These are phyloP conservation scores for Scyliorhinus canicula DNA, from an alignment of 2,797 vertebrate genomes.

Conservation along the genomic window DNA sequence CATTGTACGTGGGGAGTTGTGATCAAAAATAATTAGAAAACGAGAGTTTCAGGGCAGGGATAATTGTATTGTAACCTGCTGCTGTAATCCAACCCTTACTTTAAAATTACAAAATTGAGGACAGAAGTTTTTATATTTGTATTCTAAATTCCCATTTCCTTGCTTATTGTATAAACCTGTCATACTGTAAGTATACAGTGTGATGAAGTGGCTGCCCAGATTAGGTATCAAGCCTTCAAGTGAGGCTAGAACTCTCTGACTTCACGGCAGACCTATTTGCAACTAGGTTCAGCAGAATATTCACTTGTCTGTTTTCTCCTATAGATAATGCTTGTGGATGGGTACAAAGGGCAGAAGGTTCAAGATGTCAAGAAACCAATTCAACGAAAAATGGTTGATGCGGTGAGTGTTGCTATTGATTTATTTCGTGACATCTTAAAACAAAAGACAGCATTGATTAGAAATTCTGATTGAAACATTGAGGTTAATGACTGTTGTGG, in stretches of 20 bases:
- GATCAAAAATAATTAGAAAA: background rate
- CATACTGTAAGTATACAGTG: background rate
- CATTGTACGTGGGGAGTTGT: too few relatives aligned
- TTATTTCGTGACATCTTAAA: background rate
- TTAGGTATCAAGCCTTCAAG: background rate
- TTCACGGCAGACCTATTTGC: background rate
- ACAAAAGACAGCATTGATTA: background rate
- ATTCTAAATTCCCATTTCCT: background rate
- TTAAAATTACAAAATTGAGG: background rate
- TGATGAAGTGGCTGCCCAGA: too few relatives aligned
- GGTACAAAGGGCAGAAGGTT: conserved; percentile 84
- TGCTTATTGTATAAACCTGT: background rate
- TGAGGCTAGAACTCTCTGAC: background rate
- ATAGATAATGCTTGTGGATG: conserved; percentile 89
- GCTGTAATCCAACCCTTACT: background rate
- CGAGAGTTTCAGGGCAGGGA: background rate
- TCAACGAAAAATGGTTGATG: conserved; percentile 85
- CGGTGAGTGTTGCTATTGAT: conserved; percentile 54
- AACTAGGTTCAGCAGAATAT: background rate
- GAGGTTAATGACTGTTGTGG: background rate
- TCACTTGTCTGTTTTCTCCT: conserved; percentile 28
- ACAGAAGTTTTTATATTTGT: background rate
- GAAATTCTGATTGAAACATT: background rate
- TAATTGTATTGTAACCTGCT: background rate
- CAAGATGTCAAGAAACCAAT: conserved; percentile 91